Percentiles rank a stretch among this genome's conserved stretches.
Conservation (phyloP, 2,113 vertebrate species). For the Vidua macroura region DNA sequence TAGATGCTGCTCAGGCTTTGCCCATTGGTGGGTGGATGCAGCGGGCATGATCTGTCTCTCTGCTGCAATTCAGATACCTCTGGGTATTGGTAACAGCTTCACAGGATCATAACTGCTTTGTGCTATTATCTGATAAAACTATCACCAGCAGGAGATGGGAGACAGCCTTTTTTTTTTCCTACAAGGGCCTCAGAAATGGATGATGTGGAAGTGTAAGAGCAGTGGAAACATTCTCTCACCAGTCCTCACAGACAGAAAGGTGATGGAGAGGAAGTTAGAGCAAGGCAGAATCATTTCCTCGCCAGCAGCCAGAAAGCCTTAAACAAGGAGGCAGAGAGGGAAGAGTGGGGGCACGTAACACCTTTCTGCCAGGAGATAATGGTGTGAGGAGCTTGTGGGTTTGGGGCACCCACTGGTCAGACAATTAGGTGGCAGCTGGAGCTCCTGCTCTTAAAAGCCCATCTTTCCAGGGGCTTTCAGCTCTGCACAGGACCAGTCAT, state of each 20-base stretch:
- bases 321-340: not conserved
- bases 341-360: not conserved
- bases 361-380: conserved; percentile 2
- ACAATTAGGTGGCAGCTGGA: not conserved
- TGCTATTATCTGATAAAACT: conserved; percentile 39
- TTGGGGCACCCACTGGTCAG: conserved; percentile 1
- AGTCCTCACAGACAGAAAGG: not conserved
- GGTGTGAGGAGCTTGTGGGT: not conserved
- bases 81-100: not conserved
- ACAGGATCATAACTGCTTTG: not conserved
- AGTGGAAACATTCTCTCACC: conserved; percentile 22
- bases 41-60: not conserved
- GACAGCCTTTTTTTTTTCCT: not conserved
- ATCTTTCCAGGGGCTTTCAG: not conserved
- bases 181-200: conserved; percentile 15
- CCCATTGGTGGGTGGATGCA: not conserved
- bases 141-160: not conserved
- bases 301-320: not conserved
- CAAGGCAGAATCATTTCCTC: conserved; percentile 14
- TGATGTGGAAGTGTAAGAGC: conserved; percentile 3
- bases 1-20: not conserved
- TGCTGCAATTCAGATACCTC: not conserved
- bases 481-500: not conserved
- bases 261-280: not conserved
- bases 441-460: conserved; percentile 17